Percentiles rank a stretch among this genome's conserved stretches.
These are phyloP conservation scores for Sarcophaga variegata DNA, from an alignment of 2,888 invertebrate species.

Conservation along the genomic window DNA sequence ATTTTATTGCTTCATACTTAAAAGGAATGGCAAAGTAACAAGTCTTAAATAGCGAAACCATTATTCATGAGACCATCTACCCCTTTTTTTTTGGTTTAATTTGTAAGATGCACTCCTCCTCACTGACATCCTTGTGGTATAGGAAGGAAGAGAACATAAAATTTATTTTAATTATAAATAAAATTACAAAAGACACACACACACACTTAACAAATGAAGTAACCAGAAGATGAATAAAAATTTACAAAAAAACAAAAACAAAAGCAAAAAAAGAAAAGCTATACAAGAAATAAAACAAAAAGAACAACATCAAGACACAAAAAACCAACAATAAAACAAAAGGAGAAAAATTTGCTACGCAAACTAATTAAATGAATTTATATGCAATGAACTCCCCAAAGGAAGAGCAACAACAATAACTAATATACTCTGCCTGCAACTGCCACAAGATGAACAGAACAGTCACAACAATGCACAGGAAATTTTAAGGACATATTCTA, in stretches of 20 bases:
- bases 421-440: conserved; percentile 49
- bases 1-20: not conserved
- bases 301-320: too few relatives aligned
- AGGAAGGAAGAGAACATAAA: conserved; percentile 60
- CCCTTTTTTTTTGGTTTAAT: conserved; percentile 42
- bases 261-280: conserved; percentile 35
- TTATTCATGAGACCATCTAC: conserved; percentile 62
- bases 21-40: not conserved
- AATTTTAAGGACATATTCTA: conserved; percentile 32
- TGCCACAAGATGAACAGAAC: conserved; percentile 37
- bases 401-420: conserved; percentile 51
- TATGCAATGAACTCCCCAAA: conserved; percentile 69
- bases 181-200: conserved; percentile 56
- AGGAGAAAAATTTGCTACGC: conserved; percentile 60
- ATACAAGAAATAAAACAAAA: too few relatives aligned
- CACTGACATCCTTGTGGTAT: conserved; percentile 59
- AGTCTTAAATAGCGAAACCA: conserved; percentile 47
- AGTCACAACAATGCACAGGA: conserved; percentile 1
- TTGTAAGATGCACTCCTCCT: conserved; percentile 55
- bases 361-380: conserved; percentile 72
- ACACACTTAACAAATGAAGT: conserved; percentile 54
- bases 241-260: conserved; percentile 24
- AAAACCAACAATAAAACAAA: conserved; percentile 14
- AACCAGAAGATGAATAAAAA: conserved; percentile 36
- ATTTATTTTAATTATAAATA: conserved; percentile 72